Evolutionary conservation across 2,888 invertebrate species (phyloP).

Genomic region (Napeogenes inachia): DNA sequence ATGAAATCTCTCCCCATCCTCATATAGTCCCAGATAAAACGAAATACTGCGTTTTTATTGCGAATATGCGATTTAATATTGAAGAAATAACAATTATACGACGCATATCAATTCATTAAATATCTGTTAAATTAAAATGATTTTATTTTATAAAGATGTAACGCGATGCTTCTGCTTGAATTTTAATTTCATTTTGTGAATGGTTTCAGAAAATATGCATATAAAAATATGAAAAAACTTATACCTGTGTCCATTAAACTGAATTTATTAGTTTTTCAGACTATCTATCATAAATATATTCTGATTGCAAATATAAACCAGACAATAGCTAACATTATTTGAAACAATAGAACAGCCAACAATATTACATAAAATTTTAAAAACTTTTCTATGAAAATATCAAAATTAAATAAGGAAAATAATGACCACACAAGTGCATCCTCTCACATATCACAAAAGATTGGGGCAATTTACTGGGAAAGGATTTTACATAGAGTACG

Average conservation of each 20-base stretch:
- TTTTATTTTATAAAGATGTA: not conserved
- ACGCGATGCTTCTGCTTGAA: not conserved
- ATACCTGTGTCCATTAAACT: too few species aligned
- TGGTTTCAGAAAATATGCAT: too few species aligned
- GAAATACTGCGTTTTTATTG: not conserved
- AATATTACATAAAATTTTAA: not conserved
- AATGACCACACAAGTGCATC: constrained; percentile 40
- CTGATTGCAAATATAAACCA: too few species aligned
- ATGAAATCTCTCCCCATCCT: constrained; percentile 46
- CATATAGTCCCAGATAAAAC: not conserved
- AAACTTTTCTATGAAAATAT: constrained; percentile 6
- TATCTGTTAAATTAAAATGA: not conserved
- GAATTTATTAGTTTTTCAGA: too few species aligned
- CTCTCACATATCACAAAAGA: constrained; percentile 42
- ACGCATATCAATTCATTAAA: not conserved
- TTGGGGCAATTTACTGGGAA: constrained; percentile 56
- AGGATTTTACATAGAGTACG: constrained; percentile 53
- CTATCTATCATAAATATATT: too few species aligned
- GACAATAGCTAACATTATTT: too few species aligned
- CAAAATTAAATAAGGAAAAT: constrained; percentile 13
- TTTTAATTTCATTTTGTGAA: not conserved
- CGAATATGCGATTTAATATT: not conserved
- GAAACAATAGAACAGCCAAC: too few species aligned
- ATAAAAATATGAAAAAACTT: too few species aligned
- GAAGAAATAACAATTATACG: not conserved